Base-by-base conservation (phyloP, 2,888 invertebrate species). In the Zele albiditarsus region DNA sequence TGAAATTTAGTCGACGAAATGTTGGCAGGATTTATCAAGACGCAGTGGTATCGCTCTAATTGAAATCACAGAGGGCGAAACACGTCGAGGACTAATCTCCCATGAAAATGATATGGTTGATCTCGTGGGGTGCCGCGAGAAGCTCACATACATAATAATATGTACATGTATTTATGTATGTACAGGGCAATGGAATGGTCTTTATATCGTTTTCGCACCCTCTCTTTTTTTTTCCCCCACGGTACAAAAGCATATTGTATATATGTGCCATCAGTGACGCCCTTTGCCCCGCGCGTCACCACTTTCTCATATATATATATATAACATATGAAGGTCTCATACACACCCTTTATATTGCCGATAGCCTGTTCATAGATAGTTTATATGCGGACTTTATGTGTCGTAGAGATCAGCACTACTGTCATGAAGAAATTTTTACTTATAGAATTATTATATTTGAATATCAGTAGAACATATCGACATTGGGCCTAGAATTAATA, bases 81-180 rank as follows among this genome's bases (percentile, higher is more conserved):
- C 77, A 76, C 65, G 62, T 71, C 77, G 78, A 65, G 73, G 80
- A 72, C 81, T 85, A 87, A 87, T 87, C 86, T 86, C 84, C 84
- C 85, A 84, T 85, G 87, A 88, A 88, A 87, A 85, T 84, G 87
- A 88, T 87, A 88, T 81, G 83, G 84, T 85, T 84, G 84, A 81
- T 85, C 84, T 81, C 82, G 80, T 82, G 78, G 84, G 85, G 82
- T 83, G 81, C 80, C 78, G 75, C 76, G 53, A 60, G 16, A 28
- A 71, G 23, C 20, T 42, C 68, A 69, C 33, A 69, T 57, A n/a
- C 12, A 20, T 16, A 12, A 60, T 14, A 33, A 33, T 38, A 69
- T 65, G 14, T 38, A 46, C 33, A 66, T 66, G 38, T 70, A 49
- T 62, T 67, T 25, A 57, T 27, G 14, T 16, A 28, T 33, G n/a